These are phyloP conservation scores for Actinernus sp. DNA, from an alignment of 92 coral and sea anemone species.

Conservation along the genomic window DNA sequence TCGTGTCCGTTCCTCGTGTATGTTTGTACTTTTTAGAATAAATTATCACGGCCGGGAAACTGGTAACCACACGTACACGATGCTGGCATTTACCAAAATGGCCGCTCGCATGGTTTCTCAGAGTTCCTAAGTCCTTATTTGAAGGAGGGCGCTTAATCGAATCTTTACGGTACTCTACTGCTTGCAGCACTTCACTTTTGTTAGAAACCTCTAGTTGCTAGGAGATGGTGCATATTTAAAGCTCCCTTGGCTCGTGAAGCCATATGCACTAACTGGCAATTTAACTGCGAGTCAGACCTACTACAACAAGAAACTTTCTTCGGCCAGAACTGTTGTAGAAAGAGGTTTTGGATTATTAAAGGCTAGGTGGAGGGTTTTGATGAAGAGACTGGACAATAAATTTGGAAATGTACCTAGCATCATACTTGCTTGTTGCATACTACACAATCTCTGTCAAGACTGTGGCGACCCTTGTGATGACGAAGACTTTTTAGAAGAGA, in stretches of 20 bases:
- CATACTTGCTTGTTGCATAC: constrained; percentile 29
- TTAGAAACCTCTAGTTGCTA: too few species aligned
- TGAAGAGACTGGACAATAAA: constrained; percentile 22
- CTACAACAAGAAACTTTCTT: constrained; percentile 18
- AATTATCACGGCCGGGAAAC: too few species aligned
- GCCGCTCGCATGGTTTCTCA: too few species aligned
- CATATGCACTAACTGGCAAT: background rate
- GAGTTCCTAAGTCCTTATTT: too few species aligned
- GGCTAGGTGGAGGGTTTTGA: constrained; percentile 28
- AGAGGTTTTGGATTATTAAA: constrained; percentile 30
- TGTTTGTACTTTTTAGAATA: too few species aligned
- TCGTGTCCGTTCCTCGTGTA: too few species aligned
- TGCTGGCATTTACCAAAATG: too few species aligned
- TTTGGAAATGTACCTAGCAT: constrained; percentile 10
- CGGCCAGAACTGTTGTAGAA: constrained; percentile 10
- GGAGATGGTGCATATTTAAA: constrained; percentile 35
- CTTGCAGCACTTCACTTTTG: too few species aligned
- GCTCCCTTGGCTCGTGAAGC: constrained; percentile 20
- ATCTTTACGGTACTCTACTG: too few species aligned
- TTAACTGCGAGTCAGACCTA: constrained; percentile 32
- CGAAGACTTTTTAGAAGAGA: constrained; percentile 15
- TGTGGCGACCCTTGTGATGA: constrained; percentile 18
- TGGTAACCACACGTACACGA: too few species aligned
- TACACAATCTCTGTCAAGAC: constrained; percentile 31
- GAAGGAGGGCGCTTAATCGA: too few species aligned